These are phyloP conservation scores for Saxidomus purpurata DNA, from an alignment of 1,140 invertebrate genomes.

Conservation along the genomic window DNA sequence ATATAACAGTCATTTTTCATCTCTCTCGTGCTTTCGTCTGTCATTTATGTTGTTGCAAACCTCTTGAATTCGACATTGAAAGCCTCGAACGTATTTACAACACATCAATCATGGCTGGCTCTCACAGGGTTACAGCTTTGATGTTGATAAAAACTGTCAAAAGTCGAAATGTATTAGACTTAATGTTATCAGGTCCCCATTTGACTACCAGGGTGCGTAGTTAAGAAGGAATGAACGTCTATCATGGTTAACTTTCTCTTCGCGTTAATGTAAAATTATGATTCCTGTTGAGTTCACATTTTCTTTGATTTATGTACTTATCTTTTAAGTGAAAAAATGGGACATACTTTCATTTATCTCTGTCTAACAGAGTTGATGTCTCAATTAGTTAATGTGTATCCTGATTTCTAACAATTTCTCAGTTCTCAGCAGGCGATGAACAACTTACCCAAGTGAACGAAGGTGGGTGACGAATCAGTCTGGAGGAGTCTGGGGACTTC, in stretches of 20 bases:
- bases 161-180: conserved; percentile 69
- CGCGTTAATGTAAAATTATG: conserved; percentile 30
- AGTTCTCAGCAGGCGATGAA: too few relatives aligned
- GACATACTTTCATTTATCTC: neutral
- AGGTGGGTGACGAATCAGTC: too few relatives aligned
- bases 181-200: conserved; percentile 64
- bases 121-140: conserved; percentile 60
- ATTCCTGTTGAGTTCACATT: conserved; percentile 23
- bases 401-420: too few relatives aligned
- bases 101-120: conserved; percentile 59
- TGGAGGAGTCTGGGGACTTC: too few relatives aligned
- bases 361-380: neutral
- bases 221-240: conserved; percentile 53
- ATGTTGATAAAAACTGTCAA: conserved; percentile 71
- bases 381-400: too few relatives aligned
- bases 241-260: conserved; percentile 16
- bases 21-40: conserved; percentile 37
- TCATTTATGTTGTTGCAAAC: conserved; percentile 67
- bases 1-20: conserved; percentile 71
- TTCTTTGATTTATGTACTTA: conserved; percentile 25
- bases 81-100: conserved; percentile 66
- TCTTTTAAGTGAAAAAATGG: neutral
- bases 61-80: conserved; percentile 67
- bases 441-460: too few relatives aligned
- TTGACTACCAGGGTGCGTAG: conserved; percentile 63